Conservation (phyloP, 1,140 invertebrate species). For the Pseudomyrmex gracilis region DNA sequence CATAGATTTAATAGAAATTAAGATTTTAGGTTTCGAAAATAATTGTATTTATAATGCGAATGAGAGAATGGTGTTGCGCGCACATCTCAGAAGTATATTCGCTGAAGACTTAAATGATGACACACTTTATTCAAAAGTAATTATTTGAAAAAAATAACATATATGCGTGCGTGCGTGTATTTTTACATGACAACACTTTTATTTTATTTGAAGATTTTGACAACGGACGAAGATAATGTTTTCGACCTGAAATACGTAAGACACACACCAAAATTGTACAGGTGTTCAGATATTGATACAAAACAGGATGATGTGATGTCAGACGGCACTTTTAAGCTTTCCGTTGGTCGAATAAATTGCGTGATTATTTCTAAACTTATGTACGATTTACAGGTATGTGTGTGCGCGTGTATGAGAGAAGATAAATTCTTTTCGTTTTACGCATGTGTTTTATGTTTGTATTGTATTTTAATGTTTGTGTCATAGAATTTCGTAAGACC, state of each 20-base stretch:
- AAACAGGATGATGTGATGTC: constrained; percentile 86
- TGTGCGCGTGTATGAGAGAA: no score
- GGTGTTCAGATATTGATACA: constrained; percentile 83
- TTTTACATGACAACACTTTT: constrained; percentile 9
- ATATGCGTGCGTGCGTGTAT: neutral
- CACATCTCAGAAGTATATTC: constrained; percentile 88
- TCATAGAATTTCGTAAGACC: constrained; percentile 90
- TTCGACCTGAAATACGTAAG: constrained; percentile 92
- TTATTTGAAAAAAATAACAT: neutral
- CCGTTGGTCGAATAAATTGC: constrained; percentile 90
- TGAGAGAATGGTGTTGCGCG: constrained; percentile 91
- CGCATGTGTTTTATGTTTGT: neutral
- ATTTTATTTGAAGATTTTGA: constrained; percentile 86
- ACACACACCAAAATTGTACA: constrained; percentile 87
- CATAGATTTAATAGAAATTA: constrained; percentile 89
- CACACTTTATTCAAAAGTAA: constrained; percentile 92
- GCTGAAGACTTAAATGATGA: constrained; percentile 91
- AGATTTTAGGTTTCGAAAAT: constrained; percentile 89
- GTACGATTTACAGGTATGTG: constrained; percentile 88
- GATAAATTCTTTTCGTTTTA: constrained; percentile 3
- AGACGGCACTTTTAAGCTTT: constrained; percentile 90
- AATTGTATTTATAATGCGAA: constrained; percentile 93
- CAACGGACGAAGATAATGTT: constrained; percentile 91
- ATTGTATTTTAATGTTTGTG: constrained; percentile 5
- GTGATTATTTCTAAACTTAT: constrained; percentile 91